Percentiles rank a stretch among this genome's conserved stretches.
Evolutionary conservation across 2,113 vertebrate genomes (phyloP).

Genomic region (Natator depressus): DNA sequence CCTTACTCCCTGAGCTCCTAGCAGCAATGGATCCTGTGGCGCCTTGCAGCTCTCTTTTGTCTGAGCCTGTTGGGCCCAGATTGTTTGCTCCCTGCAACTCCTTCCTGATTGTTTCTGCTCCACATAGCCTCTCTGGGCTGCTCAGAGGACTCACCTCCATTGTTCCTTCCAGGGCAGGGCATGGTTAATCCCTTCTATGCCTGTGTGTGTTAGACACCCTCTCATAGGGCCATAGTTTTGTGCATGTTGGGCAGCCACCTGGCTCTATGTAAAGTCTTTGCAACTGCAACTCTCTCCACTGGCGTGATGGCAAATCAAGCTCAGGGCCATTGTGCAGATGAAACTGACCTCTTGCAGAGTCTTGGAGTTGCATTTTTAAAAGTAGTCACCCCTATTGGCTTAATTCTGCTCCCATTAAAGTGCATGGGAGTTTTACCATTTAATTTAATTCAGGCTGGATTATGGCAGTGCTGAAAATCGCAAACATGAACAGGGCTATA

Average conservation of each 20-base stretch:
- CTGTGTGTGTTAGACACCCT: not conserved
- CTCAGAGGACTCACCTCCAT: not conserved
- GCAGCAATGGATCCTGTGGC: not conserved
- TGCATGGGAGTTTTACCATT: not conserved
- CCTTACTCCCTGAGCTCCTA: not conserved
- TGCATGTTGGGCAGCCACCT: not conserved
- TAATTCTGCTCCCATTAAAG: not conserved
- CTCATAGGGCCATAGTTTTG: not conserved
- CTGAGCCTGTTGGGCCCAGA: not conserved
- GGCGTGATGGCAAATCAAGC: not conserved
- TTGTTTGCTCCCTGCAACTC: not conserved
- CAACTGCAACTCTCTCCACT: rapidly evolving
- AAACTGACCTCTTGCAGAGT: not conserved
- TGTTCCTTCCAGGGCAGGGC: not conserved
- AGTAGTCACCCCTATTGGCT: not conserved
- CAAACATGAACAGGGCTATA: not conserved
- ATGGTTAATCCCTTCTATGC: not conserved
- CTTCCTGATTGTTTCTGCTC: not conserved
- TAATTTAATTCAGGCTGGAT: not conserved
- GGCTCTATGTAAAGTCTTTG: not conserved
- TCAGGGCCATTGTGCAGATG: not conserved
- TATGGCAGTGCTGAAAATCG: not conserved
- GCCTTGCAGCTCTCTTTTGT: not conserved
- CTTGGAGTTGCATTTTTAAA: not conserved
- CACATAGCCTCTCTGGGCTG: not conserved